Percentiles rank a stretch among this genome's conserved stretches.
phyloP scores from a whole-genome alignment of 2,797 vertebrate species.

The Oreochromis mossambicus region DNA sequence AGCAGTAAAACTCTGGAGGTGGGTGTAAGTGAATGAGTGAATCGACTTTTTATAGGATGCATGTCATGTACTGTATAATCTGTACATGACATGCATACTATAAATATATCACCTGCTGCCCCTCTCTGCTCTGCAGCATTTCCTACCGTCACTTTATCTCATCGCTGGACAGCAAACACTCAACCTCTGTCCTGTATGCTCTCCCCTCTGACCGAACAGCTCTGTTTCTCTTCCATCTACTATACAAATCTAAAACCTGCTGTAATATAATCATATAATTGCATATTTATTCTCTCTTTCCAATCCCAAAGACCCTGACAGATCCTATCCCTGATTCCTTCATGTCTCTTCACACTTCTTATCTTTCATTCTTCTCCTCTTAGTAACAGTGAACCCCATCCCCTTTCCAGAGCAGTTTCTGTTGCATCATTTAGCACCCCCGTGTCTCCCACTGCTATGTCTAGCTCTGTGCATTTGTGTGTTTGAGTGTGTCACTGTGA shows the following conservation, averaged over 20 bases:
- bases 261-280: constrained; percentile 13
- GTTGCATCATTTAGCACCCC: constrained; percentile 39
- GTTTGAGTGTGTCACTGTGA: constrained; percentile 3
- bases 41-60: constrained; percentile 1
- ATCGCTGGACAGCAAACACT: constrained; percentile 25
- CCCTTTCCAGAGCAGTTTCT: constrained; percentile 3
- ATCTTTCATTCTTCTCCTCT: background rate
- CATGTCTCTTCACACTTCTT: background rate
- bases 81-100: background rate
- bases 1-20: constrained; percentile 22
- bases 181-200: background rate
- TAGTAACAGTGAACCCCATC: background rate
- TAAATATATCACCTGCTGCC: constrained; percentile 8
- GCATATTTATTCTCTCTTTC: constrained; percentile 21
- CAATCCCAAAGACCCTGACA: constrained; percentile 22
- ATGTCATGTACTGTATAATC: background rate
- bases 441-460: background rate
- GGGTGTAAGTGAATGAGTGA: background rate
- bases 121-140: constrained; percentile 8
- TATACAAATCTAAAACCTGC: background rate
- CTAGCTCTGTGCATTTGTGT: constrained; percentile 2
- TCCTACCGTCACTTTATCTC: constrained; percentile 16
- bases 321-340: constrained; percentile 32
- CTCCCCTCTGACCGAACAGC: constrained; percentile 17
- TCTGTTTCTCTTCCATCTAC: background rate